These are phyloP conservation scores for Upupa epops DNA, from an alignment of 2,113 vertebrate species.

Conservation along the genomic window DNA sequence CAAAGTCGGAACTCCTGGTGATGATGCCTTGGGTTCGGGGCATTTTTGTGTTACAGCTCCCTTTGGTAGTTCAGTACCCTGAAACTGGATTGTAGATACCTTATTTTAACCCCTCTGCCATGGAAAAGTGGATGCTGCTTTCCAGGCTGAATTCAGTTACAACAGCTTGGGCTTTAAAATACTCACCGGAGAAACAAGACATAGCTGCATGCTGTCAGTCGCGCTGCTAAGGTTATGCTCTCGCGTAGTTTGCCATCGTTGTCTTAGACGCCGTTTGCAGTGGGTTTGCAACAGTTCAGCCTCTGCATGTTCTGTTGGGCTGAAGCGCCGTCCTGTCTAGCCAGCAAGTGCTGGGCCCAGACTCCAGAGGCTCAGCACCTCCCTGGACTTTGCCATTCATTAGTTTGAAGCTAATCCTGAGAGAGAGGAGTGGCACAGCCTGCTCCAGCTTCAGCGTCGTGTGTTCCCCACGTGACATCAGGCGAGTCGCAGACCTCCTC, in stretches of 20 bases:
- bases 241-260: background rate
- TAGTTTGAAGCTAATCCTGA: background rate
- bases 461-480: background rate
- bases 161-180: background rate
- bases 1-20: background rate
- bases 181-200: background rate
- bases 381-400: background rate
- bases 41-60: background rate
- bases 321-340: background rate
- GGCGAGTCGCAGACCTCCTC: background rate
- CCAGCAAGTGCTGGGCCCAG: background rate
- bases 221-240: background rate
- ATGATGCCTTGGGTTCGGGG: background rate
- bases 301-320: background rate
- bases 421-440: background rate
- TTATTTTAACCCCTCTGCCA: background rate
- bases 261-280: background rate
- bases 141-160: background rate
- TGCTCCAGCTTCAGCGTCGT: accelerated
- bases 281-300: background rate
- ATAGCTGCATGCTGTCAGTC: background rate
- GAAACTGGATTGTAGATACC: constrained; percentile 9
- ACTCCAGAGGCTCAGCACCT: background rate
- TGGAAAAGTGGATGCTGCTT: background rate
- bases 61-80: background rate